Conservation (phyloP, 2,888 invertebrate species). For the Cryptus viduatorius region DNA sequence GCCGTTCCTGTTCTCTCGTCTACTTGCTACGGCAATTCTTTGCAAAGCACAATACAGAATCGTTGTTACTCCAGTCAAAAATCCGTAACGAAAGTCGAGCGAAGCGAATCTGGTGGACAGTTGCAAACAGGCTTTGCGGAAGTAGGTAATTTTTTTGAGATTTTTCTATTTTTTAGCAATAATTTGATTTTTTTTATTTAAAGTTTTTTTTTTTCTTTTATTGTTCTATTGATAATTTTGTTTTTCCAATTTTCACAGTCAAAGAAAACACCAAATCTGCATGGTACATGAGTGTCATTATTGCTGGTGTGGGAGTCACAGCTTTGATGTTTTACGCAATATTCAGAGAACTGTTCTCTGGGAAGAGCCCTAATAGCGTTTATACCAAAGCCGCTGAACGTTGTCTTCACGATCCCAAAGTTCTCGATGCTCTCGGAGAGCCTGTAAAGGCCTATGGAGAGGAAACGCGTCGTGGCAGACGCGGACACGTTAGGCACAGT, state of each 20-base stretch:
- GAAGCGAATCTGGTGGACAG: constrained; percentile 71
- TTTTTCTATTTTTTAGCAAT: neutral
- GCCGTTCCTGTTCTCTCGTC: constrained; percentile 60
- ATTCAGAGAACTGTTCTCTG: constrained; percentile 94
- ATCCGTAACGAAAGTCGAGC: constrained; percentile 71
- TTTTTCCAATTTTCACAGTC: constrained; percentile 86
- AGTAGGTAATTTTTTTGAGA: constrained; percentile 79
- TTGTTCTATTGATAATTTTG: constrained; percentile 72
- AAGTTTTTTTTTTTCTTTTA: constrained; percentile 69
- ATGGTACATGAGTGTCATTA: constrained; percentile 93
- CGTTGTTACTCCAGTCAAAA: constrained; percentile 73
- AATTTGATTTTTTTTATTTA: constrained; percentile 28
- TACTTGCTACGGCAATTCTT: constrained; percentile 49
- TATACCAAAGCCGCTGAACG: constrained; percentile 92
- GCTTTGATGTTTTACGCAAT: constrained; percentile 93
- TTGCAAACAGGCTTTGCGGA: constrained; percentile 78
- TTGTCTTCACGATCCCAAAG: constrained; percentile 91
- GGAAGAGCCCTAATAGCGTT: constrained; percentile 94
- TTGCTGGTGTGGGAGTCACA: constrained; percentile 93
- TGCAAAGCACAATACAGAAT: constrained; percentile 58
- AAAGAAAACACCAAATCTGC: constrained; percentile 96
- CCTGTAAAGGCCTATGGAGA: constrained; percentile 96
- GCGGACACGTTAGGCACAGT: constrained; percentile 93
- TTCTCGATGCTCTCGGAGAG: constrained; percentile 94
- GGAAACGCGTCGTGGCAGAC: constrained; percentile 92